Evolutionary conservation across 2,113 vertebrate species (phyloP).

Genomic region (Cyanoramphus novaezelandiae): DNA sequence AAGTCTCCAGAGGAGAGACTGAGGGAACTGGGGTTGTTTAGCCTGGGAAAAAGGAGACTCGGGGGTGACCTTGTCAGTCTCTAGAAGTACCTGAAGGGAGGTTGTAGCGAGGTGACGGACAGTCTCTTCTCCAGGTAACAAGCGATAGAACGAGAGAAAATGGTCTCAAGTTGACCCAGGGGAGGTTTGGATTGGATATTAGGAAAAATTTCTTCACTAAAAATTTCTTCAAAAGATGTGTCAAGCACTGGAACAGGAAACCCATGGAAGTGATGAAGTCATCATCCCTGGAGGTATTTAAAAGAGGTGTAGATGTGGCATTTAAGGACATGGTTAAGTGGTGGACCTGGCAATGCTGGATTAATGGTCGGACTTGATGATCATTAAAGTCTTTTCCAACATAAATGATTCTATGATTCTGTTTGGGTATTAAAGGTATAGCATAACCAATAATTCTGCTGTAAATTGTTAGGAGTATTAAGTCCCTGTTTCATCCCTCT

Average conservation of each 20-base stretch:
- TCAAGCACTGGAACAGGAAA: not conserved
- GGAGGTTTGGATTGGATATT: not conserved
- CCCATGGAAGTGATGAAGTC: not conserved
- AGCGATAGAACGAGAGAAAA: rapidly evolving
- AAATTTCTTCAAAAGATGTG: too few relatives aligned
- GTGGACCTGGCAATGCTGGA: not conserved
- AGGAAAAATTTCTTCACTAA: rapidly evolving
- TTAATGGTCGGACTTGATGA: rapidly evolving
- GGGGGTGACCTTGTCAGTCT: not conserved
- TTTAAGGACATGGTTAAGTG: not conserved
- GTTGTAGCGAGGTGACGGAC: rapidly evolving
- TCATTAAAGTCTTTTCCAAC: not conserved
- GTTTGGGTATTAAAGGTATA: not conserved
- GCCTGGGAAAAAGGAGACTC: not conserved
- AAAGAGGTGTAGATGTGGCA: rapidly evolving
- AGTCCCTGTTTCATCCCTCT: not conserved
- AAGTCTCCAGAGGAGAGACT: not conserved
- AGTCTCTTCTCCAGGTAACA: not conserved
- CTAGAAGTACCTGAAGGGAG: not conserved
- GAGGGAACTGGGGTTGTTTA: not conserved
- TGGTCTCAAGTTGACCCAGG: rapidly evolving
- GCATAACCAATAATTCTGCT: not conserved
- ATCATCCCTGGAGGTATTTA: rapidly evolving
- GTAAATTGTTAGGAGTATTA: not conserved
- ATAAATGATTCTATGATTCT: not conserved